Base-by-base conservation (phyloP, 2,113 vertebrate genomes). In the Spea multiplicata region DNA sequence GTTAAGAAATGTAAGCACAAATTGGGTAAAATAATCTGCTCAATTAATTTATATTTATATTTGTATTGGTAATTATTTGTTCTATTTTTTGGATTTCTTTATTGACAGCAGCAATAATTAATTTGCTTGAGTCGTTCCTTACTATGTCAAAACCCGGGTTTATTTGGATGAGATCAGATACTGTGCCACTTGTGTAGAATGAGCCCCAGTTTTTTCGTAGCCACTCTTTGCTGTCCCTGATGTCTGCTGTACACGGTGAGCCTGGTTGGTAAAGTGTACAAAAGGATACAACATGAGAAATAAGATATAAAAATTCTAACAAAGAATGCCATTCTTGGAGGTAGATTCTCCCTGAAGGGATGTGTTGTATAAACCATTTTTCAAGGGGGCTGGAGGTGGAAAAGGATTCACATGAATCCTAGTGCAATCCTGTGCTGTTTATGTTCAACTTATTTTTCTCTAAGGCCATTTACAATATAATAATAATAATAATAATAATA, bases 61-160 rank as follows among this genome's bases (percentile, higher is more conserved):
- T 7, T 52, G 2, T 52, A 52, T 10, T 10, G 50, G 50, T 52
- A 59, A 13, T 59, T 59, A 59, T 9, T 59, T 13, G 6, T 52
- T 71, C 4, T 55, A 30, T 30, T 30, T 30, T 30, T 30, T 30
- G 30, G 30, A 30, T 30, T 30, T 30, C 30, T 30, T 30, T 30
- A 30, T 30, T 30, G 30, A 30, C 30, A 30, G 30, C 30, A 30
- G 1, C 30, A 30, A 30, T 30, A 30, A 30, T 30, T 1, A 30
- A 30, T 30, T 30, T 30, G 30, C 2, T 30, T 30, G 30, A 30
- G 30, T 30, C 30, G 12, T 17, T 17, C 30, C 81, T 82, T 74
- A 82, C 81, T 30, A 77, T 77, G 66, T 76, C 57, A 49, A 78
- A 3, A 8, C 57, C 9, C 6, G 81, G 75, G 30, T 74, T 49